These are phyloP conservation scores for Heliconius erato DNA, from an alignment of 2,888 invertebrate genomes.

Conservation along the genomic window DNA sequence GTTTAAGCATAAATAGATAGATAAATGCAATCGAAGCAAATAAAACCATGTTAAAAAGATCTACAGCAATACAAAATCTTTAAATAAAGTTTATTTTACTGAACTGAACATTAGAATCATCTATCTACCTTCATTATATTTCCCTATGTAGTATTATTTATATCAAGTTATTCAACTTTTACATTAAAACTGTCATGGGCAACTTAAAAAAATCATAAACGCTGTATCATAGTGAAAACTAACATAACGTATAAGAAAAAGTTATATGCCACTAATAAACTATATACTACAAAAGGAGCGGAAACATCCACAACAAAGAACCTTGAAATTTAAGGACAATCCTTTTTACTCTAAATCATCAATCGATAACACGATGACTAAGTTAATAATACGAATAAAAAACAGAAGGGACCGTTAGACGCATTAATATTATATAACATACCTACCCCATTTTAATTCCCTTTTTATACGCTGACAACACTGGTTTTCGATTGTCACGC, in stretches of 20 bases:
- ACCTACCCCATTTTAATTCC: slow-evolving; percentile 71
- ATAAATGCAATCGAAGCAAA: too few relatives aligned
- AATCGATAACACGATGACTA: slow-evolving; percentile 59
- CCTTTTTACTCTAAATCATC: slow-evolving; percentile 70
- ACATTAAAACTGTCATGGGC: background rate
- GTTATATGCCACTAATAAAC: slow-evolving; percentile 27
- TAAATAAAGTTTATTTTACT: background rate
- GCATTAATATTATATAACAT: slow-evolving; percentile 78
- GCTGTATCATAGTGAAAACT: background rate
- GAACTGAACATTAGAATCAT: background rate
- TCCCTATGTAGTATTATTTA: background rate
- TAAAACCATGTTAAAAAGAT: too few relatives aligned
- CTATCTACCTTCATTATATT: background rate
- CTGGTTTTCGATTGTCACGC: slow-evolving; percentile 83
- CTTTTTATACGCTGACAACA: slow-evolving; percentile 77
- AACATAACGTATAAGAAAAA: background rate
- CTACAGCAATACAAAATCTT: too few relatives aligned
- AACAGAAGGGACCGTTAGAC: slow-evolving; percentile 79
- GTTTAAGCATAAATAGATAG: too few relatives aligned
- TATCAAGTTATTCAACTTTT: background rate
- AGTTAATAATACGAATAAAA: slow-evolving; percentile 61
- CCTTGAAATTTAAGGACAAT: slow-evolving; percentile 62
- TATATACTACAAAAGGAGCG: slow-evolving; percentile 48
- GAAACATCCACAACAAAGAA: slow-evolving; percentile 54
- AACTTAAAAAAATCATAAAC: background rate